Conservation (phyloP, 2,797 vertebrate species). For the Potorous gilbertii region DNA sequence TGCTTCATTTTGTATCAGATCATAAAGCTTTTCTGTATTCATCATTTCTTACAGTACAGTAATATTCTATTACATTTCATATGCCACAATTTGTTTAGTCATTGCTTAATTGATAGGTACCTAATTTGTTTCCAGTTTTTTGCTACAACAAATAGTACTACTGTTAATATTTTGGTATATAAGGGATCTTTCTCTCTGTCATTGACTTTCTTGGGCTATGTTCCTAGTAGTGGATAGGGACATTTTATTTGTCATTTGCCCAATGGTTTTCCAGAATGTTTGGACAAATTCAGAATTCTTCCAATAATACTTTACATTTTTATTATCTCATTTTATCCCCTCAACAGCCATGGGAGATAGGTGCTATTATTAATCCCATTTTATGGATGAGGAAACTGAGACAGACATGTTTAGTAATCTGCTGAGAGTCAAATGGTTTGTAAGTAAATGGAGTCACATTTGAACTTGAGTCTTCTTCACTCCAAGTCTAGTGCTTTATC, state of each 20-base stretch:
- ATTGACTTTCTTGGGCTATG: background rate
- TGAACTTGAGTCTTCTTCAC: background rate
- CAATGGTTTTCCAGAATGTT: background rate
- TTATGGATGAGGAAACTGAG: background rate
- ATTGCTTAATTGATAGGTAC: background rate
- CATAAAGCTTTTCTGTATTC: background rate
- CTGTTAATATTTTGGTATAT: background rate
- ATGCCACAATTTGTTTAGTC: background rate
- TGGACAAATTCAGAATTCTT: background rate
- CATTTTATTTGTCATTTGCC: background rate
- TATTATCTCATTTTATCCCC: background rate
- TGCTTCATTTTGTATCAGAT: background rate
- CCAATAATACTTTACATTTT: background rate
- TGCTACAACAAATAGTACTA: background rate
- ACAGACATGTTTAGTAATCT: background rate
- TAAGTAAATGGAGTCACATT: background rate
- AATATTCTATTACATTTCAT: background rate
- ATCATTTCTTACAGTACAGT: background rate
- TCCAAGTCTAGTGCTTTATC: background rate
- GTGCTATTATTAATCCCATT: background rate
- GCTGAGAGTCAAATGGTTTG: background rate
- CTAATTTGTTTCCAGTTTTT: conserved; percentile 21
- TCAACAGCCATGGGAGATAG: background rate
- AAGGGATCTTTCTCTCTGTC: background rate
- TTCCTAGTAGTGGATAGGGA: background rate